Evolutionary conservation across 1,140 invertebrate species (phyloP).

Genomic region (Aethina tumida): DNA sequence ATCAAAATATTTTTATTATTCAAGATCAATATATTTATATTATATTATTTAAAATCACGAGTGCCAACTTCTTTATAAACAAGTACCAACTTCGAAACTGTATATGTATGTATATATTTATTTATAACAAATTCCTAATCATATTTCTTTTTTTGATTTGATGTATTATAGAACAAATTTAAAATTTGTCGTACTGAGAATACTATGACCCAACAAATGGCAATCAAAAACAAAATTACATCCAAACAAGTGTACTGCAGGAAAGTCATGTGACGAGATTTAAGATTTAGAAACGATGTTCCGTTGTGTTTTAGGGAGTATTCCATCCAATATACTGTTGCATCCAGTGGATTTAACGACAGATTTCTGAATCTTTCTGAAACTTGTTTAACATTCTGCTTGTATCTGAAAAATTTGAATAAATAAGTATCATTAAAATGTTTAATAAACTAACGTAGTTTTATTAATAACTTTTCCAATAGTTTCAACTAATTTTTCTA

Average conservation of each 20-base stretch:
- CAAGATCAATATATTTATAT: too few species aligned
- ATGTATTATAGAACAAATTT: too few species aligned
- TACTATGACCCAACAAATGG: too few species aligned
- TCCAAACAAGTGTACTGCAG: slow-evolving; percentile 10
- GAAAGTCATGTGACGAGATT: slow-evolving; percentile 5
- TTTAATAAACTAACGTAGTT: background rate
- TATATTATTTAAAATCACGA: too few species aligned
- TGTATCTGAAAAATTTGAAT: slow-evolving; percentile 27
- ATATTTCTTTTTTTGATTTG: too few species aligned
- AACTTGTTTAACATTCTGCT: slow-evolving; percentile 4
- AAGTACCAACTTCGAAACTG: too few species aligned
- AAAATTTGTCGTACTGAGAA: too few species aligned
- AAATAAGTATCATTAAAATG: background rate
- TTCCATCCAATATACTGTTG: slow-evolving; percentile 31
- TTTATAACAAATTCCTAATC: too few species aligned
- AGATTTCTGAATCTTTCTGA: slow-evolving; percentile 21
- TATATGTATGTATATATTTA: too few species aligned
- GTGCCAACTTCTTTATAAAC: too few species aligned
- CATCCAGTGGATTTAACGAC: slow-evolving; percentile 19
- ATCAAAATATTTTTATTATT: too few species aligned
- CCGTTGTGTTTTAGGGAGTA: slow-evolving; percentile 22
- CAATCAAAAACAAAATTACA: slow-evolving; percentile 12
- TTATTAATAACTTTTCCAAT: background rate
- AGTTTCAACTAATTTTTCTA: background rate
- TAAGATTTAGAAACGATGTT: slow-evolving; percentile 18